Evolutionary conservation across 2,797 vertebrate genomes (phyloP).

Genomic region (Heteromormyrus szaboi): DNA sequence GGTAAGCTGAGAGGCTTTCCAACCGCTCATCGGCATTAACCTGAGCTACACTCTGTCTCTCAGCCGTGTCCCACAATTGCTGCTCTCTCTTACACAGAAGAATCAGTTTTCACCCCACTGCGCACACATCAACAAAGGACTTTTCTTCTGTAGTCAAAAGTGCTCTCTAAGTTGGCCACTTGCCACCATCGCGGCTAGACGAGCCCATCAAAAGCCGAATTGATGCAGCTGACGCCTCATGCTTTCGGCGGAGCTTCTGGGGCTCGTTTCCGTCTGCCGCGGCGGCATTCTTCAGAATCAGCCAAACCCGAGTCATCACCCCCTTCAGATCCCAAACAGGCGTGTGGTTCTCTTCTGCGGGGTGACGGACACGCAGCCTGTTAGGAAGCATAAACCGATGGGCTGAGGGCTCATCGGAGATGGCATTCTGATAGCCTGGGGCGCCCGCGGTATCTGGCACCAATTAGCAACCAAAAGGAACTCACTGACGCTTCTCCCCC

Average conservation of each 20-base stretch:
- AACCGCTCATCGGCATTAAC: constrained; percentile 52
- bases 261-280: neutral
- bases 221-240: neutral
- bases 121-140: neutral
- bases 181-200: neutral
- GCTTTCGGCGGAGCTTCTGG: neutral
- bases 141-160: neutral
- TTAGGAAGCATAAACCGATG: neutral
- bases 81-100: neutral
- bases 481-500: neutral
- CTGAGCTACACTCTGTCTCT: constrained; percentile 32
- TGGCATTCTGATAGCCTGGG: neutral
- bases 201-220: neutral
- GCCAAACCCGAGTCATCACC: neutral
- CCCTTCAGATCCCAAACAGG: neutral
- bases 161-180: neutral
- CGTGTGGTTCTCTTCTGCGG: neutral
- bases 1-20: constrained; percentile 56
- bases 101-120: neutral
- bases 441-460: neutral
- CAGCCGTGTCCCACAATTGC: neutral
- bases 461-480: neutral
- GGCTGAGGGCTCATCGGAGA: neutral
- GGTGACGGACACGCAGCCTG: neutral
- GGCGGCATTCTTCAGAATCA: neutral